Conservation (phyloP, 2,888 invertebrate genomes). For the Leuctra nigra region DNA sequence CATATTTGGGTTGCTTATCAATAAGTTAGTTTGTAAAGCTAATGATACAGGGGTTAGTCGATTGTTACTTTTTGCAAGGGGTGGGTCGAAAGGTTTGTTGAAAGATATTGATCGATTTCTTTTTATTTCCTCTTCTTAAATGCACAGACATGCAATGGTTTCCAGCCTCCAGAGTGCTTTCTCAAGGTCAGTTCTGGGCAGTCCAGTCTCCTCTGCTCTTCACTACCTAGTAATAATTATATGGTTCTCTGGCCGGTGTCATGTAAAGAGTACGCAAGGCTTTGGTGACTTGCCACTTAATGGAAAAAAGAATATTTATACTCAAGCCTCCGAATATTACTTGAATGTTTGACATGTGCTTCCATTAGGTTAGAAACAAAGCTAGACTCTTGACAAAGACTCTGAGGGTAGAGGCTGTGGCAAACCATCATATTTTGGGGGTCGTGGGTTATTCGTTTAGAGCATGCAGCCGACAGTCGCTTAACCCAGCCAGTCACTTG, state of each 20-base stretch:
- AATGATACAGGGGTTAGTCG: conserved; percentile 12
- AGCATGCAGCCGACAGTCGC: conserved; percentile 1
- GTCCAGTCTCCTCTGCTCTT: neutral
- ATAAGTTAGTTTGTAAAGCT: conserved; percentile 18
- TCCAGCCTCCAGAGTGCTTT: neutral
- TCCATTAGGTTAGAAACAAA: conserved; percentile 28
- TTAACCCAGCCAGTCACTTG: conserved; percentile 6
- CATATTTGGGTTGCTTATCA: conserved; percentile 24
- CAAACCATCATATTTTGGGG: conserved; percentile 7
- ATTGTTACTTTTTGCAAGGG: conserved; percentile 23
- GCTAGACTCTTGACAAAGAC: conserved; percentile 13
- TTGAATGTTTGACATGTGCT: conserved; percentile 25
- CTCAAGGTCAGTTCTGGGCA: neutral
- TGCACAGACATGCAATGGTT: conserved; percentile 6
- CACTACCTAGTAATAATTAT: neutral
- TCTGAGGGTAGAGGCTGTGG: conserved; percentile 10
- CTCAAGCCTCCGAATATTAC: conserved; percentile 15
- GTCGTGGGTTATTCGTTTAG: conserved; percentile 6
- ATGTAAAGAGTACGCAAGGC: neutral
- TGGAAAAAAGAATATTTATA: conserved; percentile 5
- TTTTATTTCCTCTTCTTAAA: conserved; percentile 3
- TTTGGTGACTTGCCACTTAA: neutral
- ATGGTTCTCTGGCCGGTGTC: neutral
- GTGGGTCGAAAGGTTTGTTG: conserved; percentile 20
- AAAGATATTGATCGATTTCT: conserved; percentile 12